Evolutionary conservation across 2,113 vertebrate species (phyloP).

Genomic region (Calyptomena viridis): DNA sequence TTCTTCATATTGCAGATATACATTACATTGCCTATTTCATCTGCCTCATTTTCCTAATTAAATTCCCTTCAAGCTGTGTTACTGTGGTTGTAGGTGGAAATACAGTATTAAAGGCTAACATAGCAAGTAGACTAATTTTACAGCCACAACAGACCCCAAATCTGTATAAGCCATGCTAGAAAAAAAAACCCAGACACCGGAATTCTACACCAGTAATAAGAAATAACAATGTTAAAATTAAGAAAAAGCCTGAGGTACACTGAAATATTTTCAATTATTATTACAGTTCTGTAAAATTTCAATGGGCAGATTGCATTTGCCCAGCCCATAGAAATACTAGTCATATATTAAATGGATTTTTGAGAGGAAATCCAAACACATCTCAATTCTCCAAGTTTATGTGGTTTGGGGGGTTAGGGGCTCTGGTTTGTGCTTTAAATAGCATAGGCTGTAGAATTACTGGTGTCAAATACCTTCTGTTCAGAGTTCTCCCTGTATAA

Average conservation of each 20-base stretch:
- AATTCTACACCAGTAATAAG: not conserved
- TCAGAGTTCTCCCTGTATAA: too few species aligned
- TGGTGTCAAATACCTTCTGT: not conserved
- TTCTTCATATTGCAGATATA: conserved; percentile 17
- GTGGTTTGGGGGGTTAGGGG: accelerated
- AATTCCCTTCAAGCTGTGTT: conserved; percentile 27
- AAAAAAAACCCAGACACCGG: not conserved
- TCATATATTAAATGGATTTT: not conserved
- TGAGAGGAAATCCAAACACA: not conserved
- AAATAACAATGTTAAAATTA: not conserved
- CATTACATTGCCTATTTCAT: conserved; percentile 33
- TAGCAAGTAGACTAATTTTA: not conserved
- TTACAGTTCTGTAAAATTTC: not conserved
- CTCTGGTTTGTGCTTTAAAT: not conserved
- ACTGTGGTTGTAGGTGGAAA: conserved; percentile 1
- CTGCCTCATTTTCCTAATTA: conserved; percentile 56
- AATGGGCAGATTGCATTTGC: not conserved
- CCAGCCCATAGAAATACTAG: not conserved
- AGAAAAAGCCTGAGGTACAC: not conserved
- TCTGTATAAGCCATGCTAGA: not conserved
- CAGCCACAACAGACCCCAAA: not conserved
- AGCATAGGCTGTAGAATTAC: not conserved
- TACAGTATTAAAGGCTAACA: not conserved
- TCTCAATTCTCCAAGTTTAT: not conserved
- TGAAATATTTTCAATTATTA: not conserved